Conservation (phyloP, 2,797 vertebrate genomes). For the Echeneis naucrates region DNA sequence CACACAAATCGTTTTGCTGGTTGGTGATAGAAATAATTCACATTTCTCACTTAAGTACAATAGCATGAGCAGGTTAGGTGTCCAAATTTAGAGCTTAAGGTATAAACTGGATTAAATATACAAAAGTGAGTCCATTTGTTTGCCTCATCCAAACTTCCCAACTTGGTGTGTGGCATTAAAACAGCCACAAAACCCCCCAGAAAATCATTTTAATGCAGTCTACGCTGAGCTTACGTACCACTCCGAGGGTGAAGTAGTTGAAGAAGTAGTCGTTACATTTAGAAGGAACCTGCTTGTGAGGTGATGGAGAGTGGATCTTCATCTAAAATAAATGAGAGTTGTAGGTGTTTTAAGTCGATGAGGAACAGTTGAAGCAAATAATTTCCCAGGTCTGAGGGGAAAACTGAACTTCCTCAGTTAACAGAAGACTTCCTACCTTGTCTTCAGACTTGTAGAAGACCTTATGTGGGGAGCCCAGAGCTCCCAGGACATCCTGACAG, state of each 20-base stretch:
- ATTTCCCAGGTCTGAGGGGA: too few species aligned
- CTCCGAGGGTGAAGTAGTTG: slow-evolving; percentile 98
- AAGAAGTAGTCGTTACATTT: slow-evolving; percentile 99
- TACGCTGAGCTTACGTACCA: slow-evolving; percentile 86
- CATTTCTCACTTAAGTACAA: background rate
- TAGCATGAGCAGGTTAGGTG: background rate
- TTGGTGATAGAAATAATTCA: background rate
- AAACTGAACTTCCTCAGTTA: background rate
- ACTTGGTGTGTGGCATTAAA: background rate
- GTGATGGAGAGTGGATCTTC: slow-evolving; percentile 99
- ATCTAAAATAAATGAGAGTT: slow-evolving; percentile 85
- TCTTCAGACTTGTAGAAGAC: slow-evolving; percentile 99
- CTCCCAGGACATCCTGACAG: slow-evolving; percentile 96
- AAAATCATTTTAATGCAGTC: too few species aligned
- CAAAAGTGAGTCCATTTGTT: background rate
- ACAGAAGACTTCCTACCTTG: slow-evolving; percentile 86
- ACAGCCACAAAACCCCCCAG: background rate
- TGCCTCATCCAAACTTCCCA: background rate
- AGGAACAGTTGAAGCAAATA: background rate
- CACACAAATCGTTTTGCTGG: too few species aligned
- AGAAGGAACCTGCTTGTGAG: slow-evolving; percentile 98
- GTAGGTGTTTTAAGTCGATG: background rate
- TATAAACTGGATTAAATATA: background rate
- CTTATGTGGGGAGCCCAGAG: slow-evolving; percentile 96
- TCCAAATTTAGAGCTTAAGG: background rate